Percentiles rank a stretch among this genome's conserved stretches.
Evolutionary conservation across 2,797 vertebrate genomes (phyloP).

Genomic region (Morelia viridis): DNA sequence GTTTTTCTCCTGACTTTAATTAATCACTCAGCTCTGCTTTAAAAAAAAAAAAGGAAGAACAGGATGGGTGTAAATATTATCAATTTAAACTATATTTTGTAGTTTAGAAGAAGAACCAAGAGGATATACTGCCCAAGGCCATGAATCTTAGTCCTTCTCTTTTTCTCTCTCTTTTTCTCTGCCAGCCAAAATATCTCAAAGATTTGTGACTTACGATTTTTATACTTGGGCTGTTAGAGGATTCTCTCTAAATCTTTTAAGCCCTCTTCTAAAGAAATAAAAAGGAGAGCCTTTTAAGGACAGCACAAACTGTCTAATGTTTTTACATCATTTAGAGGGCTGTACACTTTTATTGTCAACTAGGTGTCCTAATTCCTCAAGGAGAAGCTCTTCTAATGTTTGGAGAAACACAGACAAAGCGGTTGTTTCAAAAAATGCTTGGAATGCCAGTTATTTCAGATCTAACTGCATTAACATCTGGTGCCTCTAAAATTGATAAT

Average conservation of each 20-base stretch:
- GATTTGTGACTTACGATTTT: background rate
- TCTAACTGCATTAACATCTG: background rate
- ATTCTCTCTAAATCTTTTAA: constrained; percentile 6
- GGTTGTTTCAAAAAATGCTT: constrained; percentile 10
- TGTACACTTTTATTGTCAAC: background rate
- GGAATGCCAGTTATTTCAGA: background rate
- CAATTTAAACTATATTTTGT: constrained; percentile 52
- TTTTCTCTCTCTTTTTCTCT: background rate
- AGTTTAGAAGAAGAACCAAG: constrained; percentile 32
- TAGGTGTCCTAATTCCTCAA: constrained; percentile 25
- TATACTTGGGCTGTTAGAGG: constrained; percentile 6
- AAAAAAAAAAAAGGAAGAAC: background rate
- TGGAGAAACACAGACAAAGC: constrained; percentile 13
- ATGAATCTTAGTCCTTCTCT: constrained; percentile 3
- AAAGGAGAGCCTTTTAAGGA: constrained; percentile 33
- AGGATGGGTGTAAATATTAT: constrained; percentile 31
- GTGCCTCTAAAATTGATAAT: background rate
- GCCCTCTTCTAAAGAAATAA: background rate
- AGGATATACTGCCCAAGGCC: constrained; percentile 22
- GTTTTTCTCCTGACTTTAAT: constrained; percentile 42
- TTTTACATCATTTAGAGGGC: constrained; percentile 23
- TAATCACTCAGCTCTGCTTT: constrained; percentile 48
- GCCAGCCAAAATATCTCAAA: constrained; percentile 5
- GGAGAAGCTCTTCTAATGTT: background rate
- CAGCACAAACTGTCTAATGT: constrained; percentile 26